These are phyloP conservation scores for Zenarchopterus dispar DNA, from an alignment of 2,797 vertebrate species.

Conservation along the genomic window DNA sequence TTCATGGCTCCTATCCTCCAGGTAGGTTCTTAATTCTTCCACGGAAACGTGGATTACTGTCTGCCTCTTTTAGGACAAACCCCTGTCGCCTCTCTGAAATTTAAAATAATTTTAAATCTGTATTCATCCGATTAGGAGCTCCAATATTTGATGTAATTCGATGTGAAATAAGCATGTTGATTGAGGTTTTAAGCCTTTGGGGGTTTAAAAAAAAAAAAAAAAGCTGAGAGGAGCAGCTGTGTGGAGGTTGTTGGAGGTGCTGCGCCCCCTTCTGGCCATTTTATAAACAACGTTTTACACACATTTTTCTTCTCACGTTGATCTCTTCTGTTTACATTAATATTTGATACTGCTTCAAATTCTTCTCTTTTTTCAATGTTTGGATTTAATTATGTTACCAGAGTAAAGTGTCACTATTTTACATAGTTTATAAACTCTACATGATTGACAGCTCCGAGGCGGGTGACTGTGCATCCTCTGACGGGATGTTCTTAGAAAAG, in stretches of 20 bases:
- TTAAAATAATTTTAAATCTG: conserved; percentile 46
- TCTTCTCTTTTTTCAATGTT: neutral
- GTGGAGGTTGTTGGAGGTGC: conserved; percentile 13
- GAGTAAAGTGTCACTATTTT: too few species aligned
- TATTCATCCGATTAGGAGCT: conserved; percentile 63
- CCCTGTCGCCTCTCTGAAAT: conserved; percentile 42
- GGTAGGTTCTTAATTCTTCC: conserved; percentile 79
- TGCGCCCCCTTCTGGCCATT: conserved; percentile 64
- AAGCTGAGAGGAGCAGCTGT: conserved; percentile 1
- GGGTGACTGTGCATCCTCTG: neutral
- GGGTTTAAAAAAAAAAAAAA: conserved; percentile 17
- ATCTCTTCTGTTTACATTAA: neutral
- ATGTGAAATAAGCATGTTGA: conserved; percentile 66
- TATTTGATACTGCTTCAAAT: neutral
- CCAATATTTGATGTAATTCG: conserved; percentile 53
- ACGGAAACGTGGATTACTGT: conserved; percentile 66
- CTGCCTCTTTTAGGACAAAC: conserved; percentile 58
- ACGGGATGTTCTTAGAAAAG: conserved; percentile 35
- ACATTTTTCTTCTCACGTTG: neutral
- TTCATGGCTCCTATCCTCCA: conserved; percentile 98
- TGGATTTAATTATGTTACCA: too few species aligned
- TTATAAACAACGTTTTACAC: neutral
- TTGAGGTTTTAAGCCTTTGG: conserved; percentile 57
- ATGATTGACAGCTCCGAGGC: conserved; percentile 3
- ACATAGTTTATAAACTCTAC: neutral